Conservation (phyloP, 2,797 vertebrate species). For the Calcarius lapponicus region DNA sequence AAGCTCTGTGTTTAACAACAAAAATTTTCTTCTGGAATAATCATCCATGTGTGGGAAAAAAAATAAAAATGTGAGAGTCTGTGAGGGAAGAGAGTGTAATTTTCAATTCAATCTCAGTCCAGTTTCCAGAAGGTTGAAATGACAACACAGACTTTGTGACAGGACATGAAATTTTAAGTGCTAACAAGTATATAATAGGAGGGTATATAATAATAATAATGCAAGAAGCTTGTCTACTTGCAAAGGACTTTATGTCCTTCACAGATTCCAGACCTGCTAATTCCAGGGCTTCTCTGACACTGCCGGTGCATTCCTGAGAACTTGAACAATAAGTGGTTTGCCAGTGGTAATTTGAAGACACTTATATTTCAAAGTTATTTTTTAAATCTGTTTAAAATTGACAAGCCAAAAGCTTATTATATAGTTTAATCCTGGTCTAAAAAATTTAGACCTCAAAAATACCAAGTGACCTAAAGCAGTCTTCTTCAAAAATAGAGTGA, state of each 20-base stretch:
- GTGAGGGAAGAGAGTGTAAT: not conserved
- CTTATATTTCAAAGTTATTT: not conserved
- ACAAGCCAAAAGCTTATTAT: not conserved
- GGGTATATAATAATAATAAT: constrained; percentile 28
- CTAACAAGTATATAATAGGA: constrained; percentile 44
- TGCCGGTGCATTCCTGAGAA: not conserved
- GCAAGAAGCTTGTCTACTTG: not conserved
- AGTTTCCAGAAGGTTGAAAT: constrained; percentile 42
- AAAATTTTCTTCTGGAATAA: not conserved
- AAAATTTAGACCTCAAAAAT: not conserved
- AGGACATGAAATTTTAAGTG: constrained; percentile 35
- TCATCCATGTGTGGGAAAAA: not conserved
- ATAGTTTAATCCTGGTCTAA: not conserved
- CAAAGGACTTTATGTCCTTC: constrained; percentile 18
- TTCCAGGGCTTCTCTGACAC: not conserved
- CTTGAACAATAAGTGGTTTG: not conserved
- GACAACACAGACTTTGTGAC: constrained; percentile 35
- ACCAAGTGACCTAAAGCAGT: not conserved
- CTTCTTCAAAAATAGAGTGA: constrained; percentile 37
- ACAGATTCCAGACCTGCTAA: constrained; percentile 6
- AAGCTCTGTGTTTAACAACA: not conserved
- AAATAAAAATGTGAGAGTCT: not conserved
- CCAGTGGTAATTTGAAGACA: not conserved
- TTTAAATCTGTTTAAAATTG: not conserved
- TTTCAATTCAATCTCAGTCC: constrained; percentile 2